These are phyloP conservation scores for Catamblyrhynchus diadema DNA, from an alignment of 2,797 vertebrate species.

Conservation along the genomic window DNA sequence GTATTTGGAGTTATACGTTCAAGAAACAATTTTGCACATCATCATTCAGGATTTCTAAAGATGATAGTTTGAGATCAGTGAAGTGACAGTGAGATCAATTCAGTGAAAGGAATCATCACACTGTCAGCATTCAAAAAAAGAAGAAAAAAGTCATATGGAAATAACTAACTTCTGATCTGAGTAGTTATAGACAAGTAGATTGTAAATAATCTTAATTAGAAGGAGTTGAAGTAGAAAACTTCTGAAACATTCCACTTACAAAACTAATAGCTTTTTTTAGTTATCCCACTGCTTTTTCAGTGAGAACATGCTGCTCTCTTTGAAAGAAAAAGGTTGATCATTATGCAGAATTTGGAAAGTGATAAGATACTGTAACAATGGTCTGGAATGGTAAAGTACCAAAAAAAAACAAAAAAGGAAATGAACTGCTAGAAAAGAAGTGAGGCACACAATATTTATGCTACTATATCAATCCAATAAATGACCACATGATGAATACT, in stretches of 20 bases:
- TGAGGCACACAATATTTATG: not conserved
- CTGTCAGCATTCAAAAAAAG: not conserved
- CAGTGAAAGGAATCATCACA: not conserved
- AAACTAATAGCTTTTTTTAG: not conserved
- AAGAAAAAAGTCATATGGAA: not conserved
- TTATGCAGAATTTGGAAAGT: not conserved
- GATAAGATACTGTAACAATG: not conserved
- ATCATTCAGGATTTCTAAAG: not conserved
- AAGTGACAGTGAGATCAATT: not conserved
- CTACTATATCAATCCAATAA: not conserved
- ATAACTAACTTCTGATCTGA: not conserved
- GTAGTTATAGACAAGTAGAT: not conserved
- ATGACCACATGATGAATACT: not conserved
- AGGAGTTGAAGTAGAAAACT: not conserved
- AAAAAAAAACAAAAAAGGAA: not conserved
- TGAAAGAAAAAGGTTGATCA: not conserved
- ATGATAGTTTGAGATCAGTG: not conserved
- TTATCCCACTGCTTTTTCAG: not conserved
- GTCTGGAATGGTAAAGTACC: accelerated
- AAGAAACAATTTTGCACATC: not conserved
- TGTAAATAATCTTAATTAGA: not conserved
- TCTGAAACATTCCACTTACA: not conserved
- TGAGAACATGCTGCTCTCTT: not conserved
- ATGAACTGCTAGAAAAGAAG: not conserved
- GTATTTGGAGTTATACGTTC: not conserved